Conservation (phyloP, 2,888 invertebrate genomes). For the Drosophila fungiperda region DNA sequence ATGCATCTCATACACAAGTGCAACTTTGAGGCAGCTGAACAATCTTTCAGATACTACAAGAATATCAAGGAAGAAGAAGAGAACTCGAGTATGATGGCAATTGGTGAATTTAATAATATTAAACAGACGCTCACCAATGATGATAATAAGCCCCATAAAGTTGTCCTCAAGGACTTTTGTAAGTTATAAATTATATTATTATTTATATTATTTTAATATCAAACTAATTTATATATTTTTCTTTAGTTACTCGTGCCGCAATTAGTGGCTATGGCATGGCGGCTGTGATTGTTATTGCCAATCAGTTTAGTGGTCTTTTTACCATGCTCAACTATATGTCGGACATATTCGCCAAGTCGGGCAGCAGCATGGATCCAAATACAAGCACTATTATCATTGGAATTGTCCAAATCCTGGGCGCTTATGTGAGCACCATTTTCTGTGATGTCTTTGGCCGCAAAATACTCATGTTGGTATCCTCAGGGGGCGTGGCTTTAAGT, state of each 20-base stretch:
- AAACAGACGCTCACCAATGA: conserved; percentile 54
- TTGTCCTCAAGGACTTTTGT: conserved; percentile 71
- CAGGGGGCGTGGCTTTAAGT: conserved; percentile 73
- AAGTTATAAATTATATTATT: conserved; percentile 25
- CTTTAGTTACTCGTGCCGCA: conserved; percentile 69
- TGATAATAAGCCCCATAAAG: conserved; percentile 34
- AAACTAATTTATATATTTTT: conserved; percentile 13
- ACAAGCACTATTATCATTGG: conserved; percentile 82
- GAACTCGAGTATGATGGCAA: conserved; percentile 8
- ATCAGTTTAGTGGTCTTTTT: conserved; percentile 81
- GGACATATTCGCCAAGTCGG: conserved; percentile 79
- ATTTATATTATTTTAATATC: not conserved
- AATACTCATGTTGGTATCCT: conserved; percentile 77
- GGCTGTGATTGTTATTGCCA: conserved; percentile 67
- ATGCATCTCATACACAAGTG: conserved; percentile 74
- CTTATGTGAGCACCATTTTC: conserved; percentile 72
- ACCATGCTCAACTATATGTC: conserved; percentile 83
- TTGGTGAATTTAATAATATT: conserved; percentile 65
- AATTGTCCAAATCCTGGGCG: conserved; percentile 79
- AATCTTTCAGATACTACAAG: conserved; percentile 79
- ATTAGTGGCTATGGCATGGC: conserved; percentile 72
- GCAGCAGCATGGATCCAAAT: conserved; percentile 79
- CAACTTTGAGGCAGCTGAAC: conserved; percentile 69
- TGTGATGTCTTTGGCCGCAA: conserved; percentile 82
- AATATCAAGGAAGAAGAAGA: conserved; percentile 54